These are phyloP conservation scores for Emydoidea blandingii DNA, from an alignment of 2,797 vertebrate genomes.

Conservation along the genomic window DNA sequence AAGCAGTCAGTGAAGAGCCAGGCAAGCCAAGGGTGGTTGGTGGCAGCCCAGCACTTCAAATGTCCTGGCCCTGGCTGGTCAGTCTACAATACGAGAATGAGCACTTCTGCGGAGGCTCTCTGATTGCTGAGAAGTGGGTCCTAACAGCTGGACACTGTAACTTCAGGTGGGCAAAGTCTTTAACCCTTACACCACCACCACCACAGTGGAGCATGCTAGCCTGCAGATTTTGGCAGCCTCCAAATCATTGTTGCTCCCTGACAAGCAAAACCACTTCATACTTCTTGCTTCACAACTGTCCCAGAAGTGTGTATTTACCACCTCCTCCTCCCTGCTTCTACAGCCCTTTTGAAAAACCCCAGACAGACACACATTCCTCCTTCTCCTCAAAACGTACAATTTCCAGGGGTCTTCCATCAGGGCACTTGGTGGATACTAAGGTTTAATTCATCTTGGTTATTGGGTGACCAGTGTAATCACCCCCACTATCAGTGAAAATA, in stretches of 20 bases:
- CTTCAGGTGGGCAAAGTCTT: not conserved
- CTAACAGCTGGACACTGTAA: not conserved
- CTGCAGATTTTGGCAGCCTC: not conserved
- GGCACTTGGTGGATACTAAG: not conserved
- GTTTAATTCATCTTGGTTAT: not conserved
- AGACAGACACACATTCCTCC: not conserved
- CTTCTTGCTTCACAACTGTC: not conserved
- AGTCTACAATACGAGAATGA: not conserved
- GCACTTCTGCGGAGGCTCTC: not conserved
- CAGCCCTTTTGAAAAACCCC: not conserved
- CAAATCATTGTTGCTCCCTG: not conserved
- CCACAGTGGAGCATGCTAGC: not conserved
- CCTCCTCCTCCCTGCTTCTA: not conserved
- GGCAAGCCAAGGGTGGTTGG: not conserved
- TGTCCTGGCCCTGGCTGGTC: conserved; percentile 20
- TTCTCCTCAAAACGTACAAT: not conserved
- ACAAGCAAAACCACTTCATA: not conserved
- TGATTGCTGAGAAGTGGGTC: conserved; percentile 5
- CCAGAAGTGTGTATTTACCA: not conserved
- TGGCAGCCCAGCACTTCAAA: not conserved
- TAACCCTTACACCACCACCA: fast-evolving
- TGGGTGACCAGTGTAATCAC: not conserved
- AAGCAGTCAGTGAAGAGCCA: fast-evolving
- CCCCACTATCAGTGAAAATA: not conserved
- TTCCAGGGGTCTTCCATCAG: not conserved